Base-by-base conservation (phyloP, 2,113 vertebrate genomes). In the Phalacrocorax brasilianus region DNA sequence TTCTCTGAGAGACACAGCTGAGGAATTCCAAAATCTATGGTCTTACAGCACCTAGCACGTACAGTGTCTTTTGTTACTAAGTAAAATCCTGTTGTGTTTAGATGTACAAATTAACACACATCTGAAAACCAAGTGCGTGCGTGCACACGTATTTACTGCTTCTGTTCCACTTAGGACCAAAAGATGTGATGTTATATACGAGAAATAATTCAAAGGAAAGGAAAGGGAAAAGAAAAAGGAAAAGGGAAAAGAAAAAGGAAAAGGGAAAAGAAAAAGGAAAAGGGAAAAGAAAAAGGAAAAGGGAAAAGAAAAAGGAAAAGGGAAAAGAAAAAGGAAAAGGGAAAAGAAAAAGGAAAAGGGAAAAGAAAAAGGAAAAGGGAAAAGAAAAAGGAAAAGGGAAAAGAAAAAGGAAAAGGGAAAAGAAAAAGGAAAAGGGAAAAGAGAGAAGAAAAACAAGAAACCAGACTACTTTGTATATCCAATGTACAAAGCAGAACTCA, bases 151-250 rank as follows among this genome's bases (percentile, higher is more conserved):
- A 59, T 27, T 65, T 67, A 30, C 50, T 77, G 80, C 44, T 87
- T 20, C 14, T 81, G 8, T 53, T 78, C 83, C 13, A n/a, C 33
- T 42, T 16, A 24, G 18, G 28, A 44, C 52, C 44, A 66, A 40
- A 14, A 45, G 0, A 49, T 21, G 13, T 22, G 47, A 62, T 35
- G 24, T 53, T 62, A n/a, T 4, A 33, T 2, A 4, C 3, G 62
- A 52, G 22, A 65, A 89, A 89, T 66, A 66, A 66, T n/a, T 74
- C 33, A 81, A 0, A 0, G 33, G 27, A 38, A 38, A 38, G 9
- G 38, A 38, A 38, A 38, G 38, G 38, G 38, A 38, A 38, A 38
- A 38, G 38, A 38, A 38, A 38, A 38, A 38, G 38, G 35, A 35
- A 38, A 38, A 38, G 9, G 38, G 38, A 38, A 38, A 38, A 9